Evolutionary conservation across 1,140 invertebrate species (phyloP), one percentile per base, ranked within the genome.

Genomic region (Bacillus rossius): DNA sequence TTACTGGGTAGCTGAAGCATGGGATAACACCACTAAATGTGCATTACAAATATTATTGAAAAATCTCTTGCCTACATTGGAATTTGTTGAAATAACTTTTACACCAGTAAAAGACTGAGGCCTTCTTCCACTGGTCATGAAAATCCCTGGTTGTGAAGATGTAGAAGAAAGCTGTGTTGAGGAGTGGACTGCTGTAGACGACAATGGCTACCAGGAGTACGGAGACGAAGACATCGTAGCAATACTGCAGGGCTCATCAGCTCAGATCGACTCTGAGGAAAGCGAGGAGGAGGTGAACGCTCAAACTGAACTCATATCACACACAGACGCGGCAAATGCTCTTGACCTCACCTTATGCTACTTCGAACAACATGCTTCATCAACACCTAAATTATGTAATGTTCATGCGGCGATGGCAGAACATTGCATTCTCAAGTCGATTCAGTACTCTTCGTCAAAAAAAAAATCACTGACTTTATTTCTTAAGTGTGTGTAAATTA

Each of bases 21-120:
- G 67, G 67, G 59, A 65, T 8, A 62, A 59, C 61, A 55, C 68
- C 57, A 59, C 59, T 37, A 29, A 42, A 55, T 20, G 60, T 14
- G 61, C 64, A 63, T 67, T 67, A 54, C 54, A 64, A 62, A 65
- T 60, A 58, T 69, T 59, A 57, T 67, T 67, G 67, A 67, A 68
- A 65, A 65, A 68, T 51, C 59, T 69, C 20, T 50, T 19, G 48
- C 23, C 23, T 23, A 19, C 14, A 25, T 2, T 50, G 13, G 17
- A 25, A n/a, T 50, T 50, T 50, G 7, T 23, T 14, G 8, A 2
- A 50, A 20, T n/a, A 8, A 10, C 17, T n/a, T n/a, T n/a, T n/a
- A n/a, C n/a, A n/a, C n/a, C n/a, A n/a, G n/a, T n/a, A n/a, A n/a
- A n/a, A n/a, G n/a, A n/a, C n/a, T n/a, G n/a, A n/a, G n/a, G n/a